These are phyloP conservation scores for Megaleporinus macrocephalus DNA, from an alignment of 2,113 vertebrate genomes.

Conservation along the genomic window DNA sequence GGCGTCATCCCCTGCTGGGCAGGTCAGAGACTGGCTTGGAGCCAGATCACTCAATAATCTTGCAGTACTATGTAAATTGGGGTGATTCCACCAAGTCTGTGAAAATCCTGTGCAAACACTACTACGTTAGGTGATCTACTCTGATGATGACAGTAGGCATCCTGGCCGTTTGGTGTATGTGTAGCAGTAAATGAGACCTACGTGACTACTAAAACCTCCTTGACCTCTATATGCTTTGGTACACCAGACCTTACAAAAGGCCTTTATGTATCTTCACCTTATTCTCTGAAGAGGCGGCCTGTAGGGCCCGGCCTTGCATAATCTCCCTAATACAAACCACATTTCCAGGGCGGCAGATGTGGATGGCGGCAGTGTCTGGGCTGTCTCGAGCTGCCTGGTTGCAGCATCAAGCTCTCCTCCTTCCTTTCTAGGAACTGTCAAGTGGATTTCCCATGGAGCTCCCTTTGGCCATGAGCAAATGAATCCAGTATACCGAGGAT, in stretches of 20 bases:
- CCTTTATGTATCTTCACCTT: constrained; percentile 36
- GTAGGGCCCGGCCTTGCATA: constrained; percentile 18
- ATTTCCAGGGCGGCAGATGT: constrained; percentile 37
- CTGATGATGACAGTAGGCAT: background rate
- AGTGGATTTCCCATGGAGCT: constrained; percentile 24
- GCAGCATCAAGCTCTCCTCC: background rate
- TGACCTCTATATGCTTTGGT: background rate
- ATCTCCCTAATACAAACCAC: constrained; percentile 40
- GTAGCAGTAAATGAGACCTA: background rate
- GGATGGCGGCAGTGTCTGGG: constrained; percentile 3
- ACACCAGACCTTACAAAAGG: background rate
- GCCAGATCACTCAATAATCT: background rate
- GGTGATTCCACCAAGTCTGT: background rate
- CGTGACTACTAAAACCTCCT: background rate
- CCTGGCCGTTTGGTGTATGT: background rate
- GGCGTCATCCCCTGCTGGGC: background rate
- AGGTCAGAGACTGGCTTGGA: background rate
- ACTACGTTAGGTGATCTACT: background rate
- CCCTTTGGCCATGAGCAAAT: constrained; percentile 19
- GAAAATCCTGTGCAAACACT: background rate
- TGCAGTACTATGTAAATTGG: background rate
- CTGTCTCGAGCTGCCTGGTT: background rate
- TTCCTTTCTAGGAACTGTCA: constrained; percentile 32
- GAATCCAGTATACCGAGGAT: background rate
- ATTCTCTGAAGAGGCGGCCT: background rate